Conservation (phyloP, 2,113 vertebrate species). For the Dascyllus trimaculatus region DNA sequence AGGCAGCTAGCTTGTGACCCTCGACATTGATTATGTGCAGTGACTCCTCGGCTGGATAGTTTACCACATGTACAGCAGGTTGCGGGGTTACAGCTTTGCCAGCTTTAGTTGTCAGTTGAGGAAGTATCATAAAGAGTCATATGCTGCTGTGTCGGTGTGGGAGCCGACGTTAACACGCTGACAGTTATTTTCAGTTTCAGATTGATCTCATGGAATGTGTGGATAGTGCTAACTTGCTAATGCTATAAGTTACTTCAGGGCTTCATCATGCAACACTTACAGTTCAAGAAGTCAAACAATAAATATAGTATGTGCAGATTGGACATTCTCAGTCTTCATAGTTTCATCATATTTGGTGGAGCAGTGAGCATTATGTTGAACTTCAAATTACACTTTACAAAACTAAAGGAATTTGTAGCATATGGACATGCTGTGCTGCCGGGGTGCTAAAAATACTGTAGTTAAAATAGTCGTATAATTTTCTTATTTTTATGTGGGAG, state of each 20-base stretch:
- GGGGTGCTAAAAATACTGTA: neutral
- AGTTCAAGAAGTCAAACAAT: neutral
- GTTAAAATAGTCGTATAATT: neutral
- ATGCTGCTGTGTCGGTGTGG: neutral
- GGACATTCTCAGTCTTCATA: neutral
- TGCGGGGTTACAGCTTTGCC: neutral
- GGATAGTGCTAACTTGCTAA: slow-evolving; percentile 47
- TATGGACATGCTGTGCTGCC: neutral
- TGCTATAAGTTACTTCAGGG: slow-evolving; percentile 31
- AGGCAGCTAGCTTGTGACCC: slow-evolving; percentile 75
- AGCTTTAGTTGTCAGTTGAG: neutral
- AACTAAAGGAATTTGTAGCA: neutral
- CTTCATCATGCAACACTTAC: neutral
- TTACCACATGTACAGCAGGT: slow-evolving; percentile 8
- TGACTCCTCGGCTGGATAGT: slow-evolving; percentile 29
- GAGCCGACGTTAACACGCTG: neutral
- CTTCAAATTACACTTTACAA: neutral
- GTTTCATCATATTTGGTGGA: neutral
- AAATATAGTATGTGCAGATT: neutral
- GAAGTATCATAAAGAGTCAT: fast-evolving
- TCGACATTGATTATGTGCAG: slow-evolving; percentile 70
- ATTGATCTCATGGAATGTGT: neutral
- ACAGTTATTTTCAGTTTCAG: neutral
- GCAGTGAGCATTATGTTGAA: neutral
- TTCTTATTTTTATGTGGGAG: too few relatives aligned